These are phyloP conservation scores for Astyanax mexicanus DNA, from an alignment of 2,797 vertebrate genomes.

Conservation along the genomic window DNA sequence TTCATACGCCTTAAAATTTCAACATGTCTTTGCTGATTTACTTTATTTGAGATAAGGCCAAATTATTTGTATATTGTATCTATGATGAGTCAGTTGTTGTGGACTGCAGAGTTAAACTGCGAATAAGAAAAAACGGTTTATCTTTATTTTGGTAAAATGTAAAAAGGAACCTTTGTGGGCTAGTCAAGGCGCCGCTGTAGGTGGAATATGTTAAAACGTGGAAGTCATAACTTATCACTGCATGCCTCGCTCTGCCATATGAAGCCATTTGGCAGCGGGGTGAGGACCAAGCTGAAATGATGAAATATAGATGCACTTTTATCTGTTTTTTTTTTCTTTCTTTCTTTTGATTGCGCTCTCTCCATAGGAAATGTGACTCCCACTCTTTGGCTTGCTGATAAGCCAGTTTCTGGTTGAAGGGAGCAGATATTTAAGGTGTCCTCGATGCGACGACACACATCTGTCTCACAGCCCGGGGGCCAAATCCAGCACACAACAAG, in stretches of 20 bases:
- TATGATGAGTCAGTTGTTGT: not conserved
- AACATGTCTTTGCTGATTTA: not conserved
- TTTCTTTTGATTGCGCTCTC: conserved; percentile 59
- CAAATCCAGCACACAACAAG: conserved; percentile 82
- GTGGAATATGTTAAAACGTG: conserved; percentile 57
- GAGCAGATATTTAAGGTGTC: conserved; percentile 83
- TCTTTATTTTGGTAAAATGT: conserved; percentile 48
- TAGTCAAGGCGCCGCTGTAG: conserved; percentile 41
- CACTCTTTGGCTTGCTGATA: conserved; percentile 71
- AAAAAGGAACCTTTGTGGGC: conserved; percentile 45
- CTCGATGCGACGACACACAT: conserved; percentile 82
- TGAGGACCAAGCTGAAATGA: conserved; percentile 54
- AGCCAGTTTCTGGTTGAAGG: conserved; percentile 74
- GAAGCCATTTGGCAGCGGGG: conserved; percentile 50
- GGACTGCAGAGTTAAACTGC: not conserved
- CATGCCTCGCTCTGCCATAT: conserved; percentile 38
- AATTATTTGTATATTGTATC: not conserved
- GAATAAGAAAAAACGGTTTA: not conserved
- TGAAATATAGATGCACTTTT: conserved; percentile 56
- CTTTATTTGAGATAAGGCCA: not conserved
- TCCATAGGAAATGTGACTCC: conserved; percentile 65
- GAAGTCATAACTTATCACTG: conserved; percentile 59
- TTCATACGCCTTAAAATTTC: not conserved
- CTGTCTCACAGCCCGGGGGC: conserved; percentile 83
- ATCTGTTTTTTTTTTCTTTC: conserved; percentile 50